Evolutionary conservation across 2,113 vertebrate genomes (phyloP).

Genomic region (Rhea americana): DNA sequence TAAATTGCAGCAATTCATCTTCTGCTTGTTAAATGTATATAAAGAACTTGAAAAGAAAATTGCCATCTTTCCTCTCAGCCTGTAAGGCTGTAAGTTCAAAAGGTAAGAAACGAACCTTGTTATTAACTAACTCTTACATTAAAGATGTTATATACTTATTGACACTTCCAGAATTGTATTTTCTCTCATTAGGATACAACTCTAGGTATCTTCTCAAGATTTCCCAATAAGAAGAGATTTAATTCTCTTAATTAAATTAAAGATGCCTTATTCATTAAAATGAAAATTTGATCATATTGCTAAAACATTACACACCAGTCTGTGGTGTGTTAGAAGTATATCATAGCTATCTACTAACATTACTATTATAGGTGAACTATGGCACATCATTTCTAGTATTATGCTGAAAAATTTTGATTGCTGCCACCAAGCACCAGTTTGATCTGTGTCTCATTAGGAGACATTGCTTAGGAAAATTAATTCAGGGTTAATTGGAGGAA

Average conservation of each 20-base stretch:
- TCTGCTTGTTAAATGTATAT: background rate
- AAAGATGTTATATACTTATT: background rate
- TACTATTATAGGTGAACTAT: background rate
- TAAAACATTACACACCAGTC: background rate
- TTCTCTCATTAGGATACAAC: background rate
- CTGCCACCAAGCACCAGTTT: background rate
- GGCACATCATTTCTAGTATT: background rate
- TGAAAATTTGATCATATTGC: background rate
- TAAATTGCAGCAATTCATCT: background rate
- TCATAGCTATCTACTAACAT: background rate
- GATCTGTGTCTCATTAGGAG: slow-evolving; percentile 9
- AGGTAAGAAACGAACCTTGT: background rate
- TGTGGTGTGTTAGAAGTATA: background rate
- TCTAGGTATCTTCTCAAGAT: background rate
- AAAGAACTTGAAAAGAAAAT: background rate
- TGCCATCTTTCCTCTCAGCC: background rate
- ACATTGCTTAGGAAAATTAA: background rate
- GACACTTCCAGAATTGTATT: background rate
- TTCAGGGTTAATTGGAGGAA: background rate
- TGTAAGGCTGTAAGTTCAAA: background rate
- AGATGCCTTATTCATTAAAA: background rate
- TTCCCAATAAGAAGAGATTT: background rate
- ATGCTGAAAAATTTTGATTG: background rate
- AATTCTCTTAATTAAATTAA: background rate
- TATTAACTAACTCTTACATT: background rate